Conservation (phyloP, 2,113 vertebrate genomes). For the Raja brachyura region DNA sequence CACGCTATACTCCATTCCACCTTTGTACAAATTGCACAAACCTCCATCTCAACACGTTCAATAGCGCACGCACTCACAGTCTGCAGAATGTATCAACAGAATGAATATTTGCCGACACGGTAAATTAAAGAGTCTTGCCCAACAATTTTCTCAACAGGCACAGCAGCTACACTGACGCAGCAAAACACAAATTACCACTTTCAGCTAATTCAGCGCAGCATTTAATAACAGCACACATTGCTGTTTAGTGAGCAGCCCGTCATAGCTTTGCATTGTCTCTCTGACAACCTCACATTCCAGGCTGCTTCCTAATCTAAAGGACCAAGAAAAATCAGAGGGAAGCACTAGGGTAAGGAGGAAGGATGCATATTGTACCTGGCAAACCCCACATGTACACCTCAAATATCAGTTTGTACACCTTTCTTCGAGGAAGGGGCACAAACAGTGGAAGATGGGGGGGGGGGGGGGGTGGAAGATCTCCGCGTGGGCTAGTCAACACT, state of each 20-base stretch:
- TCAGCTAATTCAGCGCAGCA: not conserved
- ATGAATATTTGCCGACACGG: not conserved
- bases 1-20: too few relatives aligned
- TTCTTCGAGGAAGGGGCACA: not conserved
- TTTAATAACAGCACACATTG: not conserved
- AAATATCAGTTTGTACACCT: not conserved
- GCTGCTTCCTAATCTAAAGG: not conserved
- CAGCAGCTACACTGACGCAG: not conserved
- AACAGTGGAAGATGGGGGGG: too few relatives aligned
- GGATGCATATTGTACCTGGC: not conserved
- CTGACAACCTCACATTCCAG: not conserved
- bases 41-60: not conserved
- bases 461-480: too few relatives aligned
- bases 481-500: not conserved
- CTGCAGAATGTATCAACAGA: not conserved
- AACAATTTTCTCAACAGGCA: not conserved
- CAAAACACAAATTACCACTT: not conserved
- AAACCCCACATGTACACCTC: not conserved
- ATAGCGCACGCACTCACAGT: not conserved
- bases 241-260: not conserved
- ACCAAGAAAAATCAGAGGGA: not conserved
- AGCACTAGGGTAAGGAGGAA: not conserved
- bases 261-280: not conserved
- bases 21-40: too few relatives aligned
- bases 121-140: not conserved